Conservation (phyloP, 2,888 invertebrate genomes). For the Scelioninae gen. 2 region DNA sequence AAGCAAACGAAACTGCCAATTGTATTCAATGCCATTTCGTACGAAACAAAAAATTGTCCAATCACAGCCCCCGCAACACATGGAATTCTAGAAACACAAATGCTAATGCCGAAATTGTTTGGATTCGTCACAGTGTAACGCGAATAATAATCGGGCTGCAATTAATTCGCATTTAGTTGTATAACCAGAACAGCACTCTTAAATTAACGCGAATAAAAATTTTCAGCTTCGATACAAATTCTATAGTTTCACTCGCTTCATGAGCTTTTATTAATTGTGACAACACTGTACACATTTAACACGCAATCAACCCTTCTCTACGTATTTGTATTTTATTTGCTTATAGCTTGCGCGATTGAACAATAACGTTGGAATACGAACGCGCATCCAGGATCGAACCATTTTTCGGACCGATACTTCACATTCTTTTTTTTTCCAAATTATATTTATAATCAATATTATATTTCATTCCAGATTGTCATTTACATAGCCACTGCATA, state of each 20-base stretch:
- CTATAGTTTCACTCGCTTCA: conserved; percentile 24
- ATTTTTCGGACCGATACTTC: conserved; percentile 33
- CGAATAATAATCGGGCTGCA: too few species aligned
- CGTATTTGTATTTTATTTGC: conserved; percentile 49
- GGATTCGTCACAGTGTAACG: too few species aligned
- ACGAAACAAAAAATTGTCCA: too few species aligned
- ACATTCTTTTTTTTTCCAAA: conserved; percentile 60
- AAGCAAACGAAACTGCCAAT: too few species aligned
- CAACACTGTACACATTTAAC: conserved; percentile 48
- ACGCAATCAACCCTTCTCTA: conserved; percentile 37
- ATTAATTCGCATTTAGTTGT: conserved; percentile 9
- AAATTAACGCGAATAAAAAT: neutral
- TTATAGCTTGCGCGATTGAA: conserved; percentile 53
- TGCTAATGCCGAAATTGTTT: too few species aligned
- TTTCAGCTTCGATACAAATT: too few species aligned
- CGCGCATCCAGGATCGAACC: conserved; percentile 42
- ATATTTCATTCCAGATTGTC: conserved; percentile 75
- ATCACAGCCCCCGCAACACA: too few species aligned
- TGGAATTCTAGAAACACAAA: too few species aligned
- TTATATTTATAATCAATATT: conserved; percentile 73
- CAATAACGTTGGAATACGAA: conserved; percentile 44
- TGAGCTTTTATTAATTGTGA: conserved; percentile 52
- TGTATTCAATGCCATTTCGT: too few species aligned
- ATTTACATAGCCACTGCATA: conserved; percentile 70
- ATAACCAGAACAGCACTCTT: neutral